These are phyloP conservation scores for Empis livida DNA, from an alignment of 2,888 invertebrate species.

Conservation along the genomic window DNA sequence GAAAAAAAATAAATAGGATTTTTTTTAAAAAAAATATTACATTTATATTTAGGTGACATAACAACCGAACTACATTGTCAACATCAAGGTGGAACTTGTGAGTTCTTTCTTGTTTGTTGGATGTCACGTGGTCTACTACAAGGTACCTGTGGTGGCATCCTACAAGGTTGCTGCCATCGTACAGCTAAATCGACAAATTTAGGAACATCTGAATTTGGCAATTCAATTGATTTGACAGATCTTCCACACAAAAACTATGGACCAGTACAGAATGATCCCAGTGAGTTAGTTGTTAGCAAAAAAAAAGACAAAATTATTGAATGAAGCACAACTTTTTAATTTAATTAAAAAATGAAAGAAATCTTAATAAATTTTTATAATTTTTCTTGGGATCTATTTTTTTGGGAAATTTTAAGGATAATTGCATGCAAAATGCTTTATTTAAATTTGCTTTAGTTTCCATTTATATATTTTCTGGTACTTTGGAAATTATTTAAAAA, in stretches of 20 bases:
- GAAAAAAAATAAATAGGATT: too few species aligned
- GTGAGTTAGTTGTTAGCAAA: conserved; percentile 46
- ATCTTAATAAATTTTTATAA: too few species aligned
- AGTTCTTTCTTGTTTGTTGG: conserved; percentile 88
- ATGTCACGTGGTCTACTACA: conserved; percentile 76
- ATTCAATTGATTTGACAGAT: conserved; percentile 48
- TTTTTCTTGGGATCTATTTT: too few species aligned
- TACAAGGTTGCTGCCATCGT: conserved; percentile 80
- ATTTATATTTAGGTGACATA: conserved; percentile 26
- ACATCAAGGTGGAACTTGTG: conserved; percentile 61
- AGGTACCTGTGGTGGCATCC: conserved; percentile 67
- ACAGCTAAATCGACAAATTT: conserved; percentile 52
- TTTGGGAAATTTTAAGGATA: too few species aligned
- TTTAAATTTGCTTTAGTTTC: too few species aligned
- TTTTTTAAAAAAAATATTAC: too few species aligned
- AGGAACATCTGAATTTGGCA: conserved; percentile 51
- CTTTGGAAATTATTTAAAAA: too few species aligned
- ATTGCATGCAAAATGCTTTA: too few species aligned
- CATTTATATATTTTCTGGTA: too few species aligned
- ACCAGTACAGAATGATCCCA: conserved; percentile 63
- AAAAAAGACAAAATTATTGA: neutral
- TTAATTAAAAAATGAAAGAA: too few species aligned
- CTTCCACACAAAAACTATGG: conserved; percentile 48
- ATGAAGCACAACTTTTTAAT: too few species aligned
- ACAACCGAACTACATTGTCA: conserved; percentile 34